A percentile compares a stretch with the other conserved stretches of the same genome.
Conservation (phyloP, 2,888 invertebrate species). For the Tenthredo livida region DNA sequence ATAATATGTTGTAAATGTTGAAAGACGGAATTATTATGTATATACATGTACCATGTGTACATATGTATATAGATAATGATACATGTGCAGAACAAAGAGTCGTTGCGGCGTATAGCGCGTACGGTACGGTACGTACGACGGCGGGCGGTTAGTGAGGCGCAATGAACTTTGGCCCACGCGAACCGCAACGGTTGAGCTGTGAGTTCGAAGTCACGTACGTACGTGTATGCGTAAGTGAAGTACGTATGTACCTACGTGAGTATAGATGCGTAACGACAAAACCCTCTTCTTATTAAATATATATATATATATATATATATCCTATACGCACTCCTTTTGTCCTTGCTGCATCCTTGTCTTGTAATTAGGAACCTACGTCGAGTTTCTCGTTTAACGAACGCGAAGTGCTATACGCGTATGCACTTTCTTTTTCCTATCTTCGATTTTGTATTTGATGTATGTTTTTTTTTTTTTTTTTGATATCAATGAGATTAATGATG, state of each 20-base stretch:
- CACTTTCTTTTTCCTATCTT: not conserved
- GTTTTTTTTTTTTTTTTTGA: too few relatives aligned
- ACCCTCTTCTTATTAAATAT: not conserved
- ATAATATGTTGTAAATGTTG: too few relatives aligned
- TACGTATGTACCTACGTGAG: not conserved
- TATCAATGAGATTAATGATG: too few relatives aligned
- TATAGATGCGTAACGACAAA: constrained; percentile 23
- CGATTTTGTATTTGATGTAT: too few relatives aligned
- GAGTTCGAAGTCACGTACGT: constrained; percentile 21
- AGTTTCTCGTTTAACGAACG: constrained; percentile 22
- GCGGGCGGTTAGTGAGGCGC: constrained; percentile 29
- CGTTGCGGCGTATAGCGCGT: not conserved
- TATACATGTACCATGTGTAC: not conserved
- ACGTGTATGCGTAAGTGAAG: not conserved
- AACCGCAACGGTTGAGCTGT: not conserved
- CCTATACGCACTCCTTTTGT: not conserved
- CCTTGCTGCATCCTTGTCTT: constrained; percentile 3
- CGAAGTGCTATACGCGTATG: not conserved
- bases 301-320: too few relatives aligned
- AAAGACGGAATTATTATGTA: not conserved
- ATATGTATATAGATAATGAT: not conserved
- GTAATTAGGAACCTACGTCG: constrained; percentile 25
- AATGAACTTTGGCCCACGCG: constrained; percentile 50
- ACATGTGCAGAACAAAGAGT: constrained; percentile 16
- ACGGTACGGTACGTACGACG: not conserved